Evolutionary conservation across 2,888 invertebrate species (phyloP).

Genomic region (Pachycephus smyrnensis): DNA sequence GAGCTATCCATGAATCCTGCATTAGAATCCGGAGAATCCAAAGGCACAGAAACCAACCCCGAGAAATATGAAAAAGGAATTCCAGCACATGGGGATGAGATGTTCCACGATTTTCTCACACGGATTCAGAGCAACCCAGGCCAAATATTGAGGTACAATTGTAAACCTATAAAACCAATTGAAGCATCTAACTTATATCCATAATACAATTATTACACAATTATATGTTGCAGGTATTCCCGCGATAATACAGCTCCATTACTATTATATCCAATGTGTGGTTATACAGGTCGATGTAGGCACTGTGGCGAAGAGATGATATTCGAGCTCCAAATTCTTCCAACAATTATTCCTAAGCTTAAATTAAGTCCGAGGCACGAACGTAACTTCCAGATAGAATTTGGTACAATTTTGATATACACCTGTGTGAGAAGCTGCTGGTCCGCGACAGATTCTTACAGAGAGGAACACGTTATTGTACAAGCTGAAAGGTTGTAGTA

Average conservation of each 20-base stretch:
- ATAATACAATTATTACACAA: neutral
- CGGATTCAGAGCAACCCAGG: slow-evolving; percentile 81
- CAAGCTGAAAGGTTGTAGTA: slow-evolving; percentile 76
- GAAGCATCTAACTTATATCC: neutral
- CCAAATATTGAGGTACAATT: slow-evolving; percentile 81
- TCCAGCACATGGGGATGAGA: slow-evolving; percentile 85
- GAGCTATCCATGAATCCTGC: slow-evolving; percentile 40
- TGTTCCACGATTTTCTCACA: slow-evolving; percentile 84
- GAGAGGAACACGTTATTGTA: slow-evolving; percentile 79
- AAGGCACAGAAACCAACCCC: slow-evolving; percentile 60
- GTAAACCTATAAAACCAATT: neutral
- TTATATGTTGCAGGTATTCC: slow-evolving; percentile 74
- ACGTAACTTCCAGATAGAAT: slow-evolving; percentile 73
- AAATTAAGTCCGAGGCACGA: slow-evolving; percentile 70
- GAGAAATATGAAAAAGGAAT: slow-evolving; percentile 85
- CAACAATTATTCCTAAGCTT: slow-evolving; percentile 81
- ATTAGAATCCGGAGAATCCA: slow-evolving; percentile 48
- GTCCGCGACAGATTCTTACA: slow-evolving; percentile 76
- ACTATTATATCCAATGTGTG: slow-evolving; percentile 75
- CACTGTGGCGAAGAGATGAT: slow-evolving; percentile 79
- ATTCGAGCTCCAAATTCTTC: slow-evolving; percentile 88
- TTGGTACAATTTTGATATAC: slow-evolving; percentile 87
- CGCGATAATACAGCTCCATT: slow-evolving; percentile 77
- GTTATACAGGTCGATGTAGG: slow-evolving; percentile 70
- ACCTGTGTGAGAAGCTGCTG: slow-evolving; percentile 90